Percentiles rank a stretch among this genome's conserved stretches.
phyloP scores from a whole-genome alignment of 2,888 invertebrate genomes.

The Julus scanicus region DNA sequence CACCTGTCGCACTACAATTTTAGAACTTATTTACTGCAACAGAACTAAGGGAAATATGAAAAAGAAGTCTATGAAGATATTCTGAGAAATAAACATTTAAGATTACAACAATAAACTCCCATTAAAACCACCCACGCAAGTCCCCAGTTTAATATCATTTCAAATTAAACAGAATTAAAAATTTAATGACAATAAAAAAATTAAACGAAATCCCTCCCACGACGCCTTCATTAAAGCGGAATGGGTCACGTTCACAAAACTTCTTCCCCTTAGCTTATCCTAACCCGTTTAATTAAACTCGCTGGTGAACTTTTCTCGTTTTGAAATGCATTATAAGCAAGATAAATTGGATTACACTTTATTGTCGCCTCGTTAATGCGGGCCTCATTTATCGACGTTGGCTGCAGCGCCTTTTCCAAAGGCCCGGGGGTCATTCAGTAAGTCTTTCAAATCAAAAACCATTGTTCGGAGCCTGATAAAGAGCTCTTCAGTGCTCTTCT shows the following conservation, averaged over 20 bases:
- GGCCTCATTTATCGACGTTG: background rate
- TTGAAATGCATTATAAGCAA: too few relatives aligned
- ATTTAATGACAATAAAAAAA: background rate
- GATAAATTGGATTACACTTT: background rate
- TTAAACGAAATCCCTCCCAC: background rate
- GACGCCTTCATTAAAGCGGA: background rate
- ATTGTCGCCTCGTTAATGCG: background rate
- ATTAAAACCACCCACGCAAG: background rate
- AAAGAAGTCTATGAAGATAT: too few relatives aligned
- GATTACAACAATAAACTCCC: too few relatives aligned
- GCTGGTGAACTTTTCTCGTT: background rate
- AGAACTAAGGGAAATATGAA: too few relatives aligned
- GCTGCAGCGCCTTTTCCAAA: background rate
- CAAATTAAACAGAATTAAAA: background rate
- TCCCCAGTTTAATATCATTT: background rate
- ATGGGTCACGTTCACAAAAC: too few relatives aligned
- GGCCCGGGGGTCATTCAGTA: conserved; percentile 4
- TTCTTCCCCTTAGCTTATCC: too few relatives aligned
- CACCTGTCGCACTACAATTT: too few relatives aligned
- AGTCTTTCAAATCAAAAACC: background rate
- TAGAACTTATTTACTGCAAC: too few relatives aligned
- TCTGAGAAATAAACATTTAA: too few relatives aligned
- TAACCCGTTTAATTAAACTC: too few relatives aligned
- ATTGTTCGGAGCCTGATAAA: background rate
- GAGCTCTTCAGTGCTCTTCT: background rate